Base-by-base conservation (phyloP, 2,888 invertebrate species). In the Acanthosoma haemorrhoidale region DNA sequence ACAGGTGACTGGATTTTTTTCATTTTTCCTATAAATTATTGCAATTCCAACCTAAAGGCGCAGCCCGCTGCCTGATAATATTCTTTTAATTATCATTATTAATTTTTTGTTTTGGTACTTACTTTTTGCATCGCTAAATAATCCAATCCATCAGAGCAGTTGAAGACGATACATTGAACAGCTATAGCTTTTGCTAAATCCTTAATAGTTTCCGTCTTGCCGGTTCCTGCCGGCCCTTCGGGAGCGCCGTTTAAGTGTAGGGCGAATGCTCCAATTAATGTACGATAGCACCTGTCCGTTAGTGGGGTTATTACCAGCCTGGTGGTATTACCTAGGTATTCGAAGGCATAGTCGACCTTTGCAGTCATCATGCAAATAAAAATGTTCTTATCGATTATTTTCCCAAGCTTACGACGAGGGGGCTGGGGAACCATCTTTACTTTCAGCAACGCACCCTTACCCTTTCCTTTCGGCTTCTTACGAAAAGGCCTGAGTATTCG, bases 181-280 rank as follows among this genome's bases (percentile, higher is more conserved):
- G 95, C 96, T 61, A 96, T 78, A 0, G 94, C 94, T 81, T 94
- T 93, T 5, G 94, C 94, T 74, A 96, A 82, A 82, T 96, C 95
- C 82, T 96, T 96, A 0, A 91, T 91, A 15, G 93, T 92, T 82
- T 67, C 51, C 4, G 67, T 67, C 51, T 67, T 67, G 1, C 67
- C 67, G 0, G 67, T 67, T 34, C 67, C 93, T 0, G 91, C 91
- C 0, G 93, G 93, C 0, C 91, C 91, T 81, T 91, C 90, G 0
- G 90, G 90, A 4, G 90, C 90, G 13, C 92, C 92, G 77, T 92
- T 92, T 75, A 93, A 81, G 80, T 93, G 90, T 58, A 93, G 82
- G 77, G 89, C 89, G 79, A 89, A 92, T 1, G 93, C 92, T 0
- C 91, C 91, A 73, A 93, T 87, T 67, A 94, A 81, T 0, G 93